phyloP scores from a whole-genome alignment of 2,888 invertebrate genomes.

The Pristionchus maxplancki region DNA sequence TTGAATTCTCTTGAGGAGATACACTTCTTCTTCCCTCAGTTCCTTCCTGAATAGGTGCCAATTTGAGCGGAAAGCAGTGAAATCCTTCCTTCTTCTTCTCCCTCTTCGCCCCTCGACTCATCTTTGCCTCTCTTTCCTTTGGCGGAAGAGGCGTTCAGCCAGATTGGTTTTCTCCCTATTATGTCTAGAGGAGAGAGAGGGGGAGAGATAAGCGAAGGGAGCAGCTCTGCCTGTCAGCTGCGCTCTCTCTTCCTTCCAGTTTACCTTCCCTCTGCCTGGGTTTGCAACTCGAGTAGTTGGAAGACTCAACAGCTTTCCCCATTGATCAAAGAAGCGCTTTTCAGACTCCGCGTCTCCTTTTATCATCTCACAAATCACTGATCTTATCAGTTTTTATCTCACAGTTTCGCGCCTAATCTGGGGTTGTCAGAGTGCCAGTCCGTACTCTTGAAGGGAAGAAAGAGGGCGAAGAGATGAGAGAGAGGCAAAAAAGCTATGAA shows the following conservation, averaged over 20 bases:
- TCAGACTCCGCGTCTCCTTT: neutral
- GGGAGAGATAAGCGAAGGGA: neutral
- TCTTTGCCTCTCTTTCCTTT: conserved; percentile 10
- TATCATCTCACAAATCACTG: neutral
- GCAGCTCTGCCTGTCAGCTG: neutral
- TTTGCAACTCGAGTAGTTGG: neutral
- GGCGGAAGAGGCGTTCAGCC: neutral
- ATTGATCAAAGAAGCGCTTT: neutral
- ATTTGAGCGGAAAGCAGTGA: neutral
- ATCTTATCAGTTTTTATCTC: neutral
- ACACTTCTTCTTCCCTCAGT: neutral
- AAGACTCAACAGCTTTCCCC: neutral
- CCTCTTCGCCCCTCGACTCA: neutral
- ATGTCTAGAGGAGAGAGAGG: neutral
- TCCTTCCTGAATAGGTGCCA: conserved; percentile 20
- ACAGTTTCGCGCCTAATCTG: neutral
- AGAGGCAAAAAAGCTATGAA: neutral
- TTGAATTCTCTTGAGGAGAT: neutral
- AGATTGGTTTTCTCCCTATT: neutral
- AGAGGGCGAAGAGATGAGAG: neutral
- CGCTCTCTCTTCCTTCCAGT: neutral
- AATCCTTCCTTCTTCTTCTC: neutral
- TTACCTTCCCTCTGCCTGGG: neutral
- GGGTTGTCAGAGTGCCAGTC: neutral
- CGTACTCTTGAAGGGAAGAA: neutral